Base-by-base conservation (phyloP, 2,888 invertebrate genomes). In the Neria commutata region DNA sequence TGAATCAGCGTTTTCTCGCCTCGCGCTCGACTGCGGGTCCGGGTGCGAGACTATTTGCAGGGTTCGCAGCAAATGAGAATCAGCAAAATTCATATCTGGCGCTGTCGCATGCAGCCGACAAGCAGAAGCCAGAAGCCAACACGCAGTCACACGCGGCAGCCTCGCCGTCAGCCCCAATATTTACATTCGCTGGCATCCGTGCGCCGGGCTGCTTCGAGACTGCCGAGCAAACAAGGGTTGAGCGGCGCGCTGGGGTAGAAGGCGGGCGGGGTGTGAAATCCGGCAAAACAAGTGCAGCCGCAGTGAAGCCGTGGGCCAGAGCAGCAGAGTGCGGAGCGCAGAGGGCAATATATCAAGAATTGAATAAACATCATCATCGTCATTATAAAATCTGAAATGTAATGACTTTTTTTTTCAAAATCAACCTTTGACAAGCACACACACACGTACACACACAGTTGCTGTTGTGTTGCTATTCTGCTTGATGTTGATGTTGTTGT, bases 281-380 rank as follows among this genome's bases (percentile, higher is more conserved):
- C 29, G 29, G 6, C 11, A 11, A 42, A 5, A 17, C 42, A 19
- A 8, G 5, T 17, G 14, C 14, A 4, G 42, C 42, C 2, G 3
- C 42, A 17, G 19, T 17, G 21, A 42, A 17, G 21, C 21, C 5
- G 6, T 6, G 5, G 14, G 10, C 19, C 8, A 19, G 19, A 29
- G 29, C 29, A 29, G 29, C 29, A 29, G 29, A 6, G n/a, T 14
- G 8, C 4, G 14, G 48, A 11, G 29, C 37, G 42, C 25, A 14
- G 25, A 42, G 53, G 58, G 48, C 54, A 58, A 58, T 58, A 53
- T 58, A 58, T 58, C 58, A 58, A 52, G 58, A 54, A 58, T 58
- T 58, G 58, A 58, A 51, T 58, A 58, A 58, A 58, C 54, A 58
- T 58, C 48, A 58, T 58, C 58, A 58, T 49, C 54, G 54, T 58